A percentile compares a stretch with the other conserved stretches of the same genome.
Conservation (phyloP, 2,797 vertebrate species). For the Ptychobarbus kaznakovi region DNA sequence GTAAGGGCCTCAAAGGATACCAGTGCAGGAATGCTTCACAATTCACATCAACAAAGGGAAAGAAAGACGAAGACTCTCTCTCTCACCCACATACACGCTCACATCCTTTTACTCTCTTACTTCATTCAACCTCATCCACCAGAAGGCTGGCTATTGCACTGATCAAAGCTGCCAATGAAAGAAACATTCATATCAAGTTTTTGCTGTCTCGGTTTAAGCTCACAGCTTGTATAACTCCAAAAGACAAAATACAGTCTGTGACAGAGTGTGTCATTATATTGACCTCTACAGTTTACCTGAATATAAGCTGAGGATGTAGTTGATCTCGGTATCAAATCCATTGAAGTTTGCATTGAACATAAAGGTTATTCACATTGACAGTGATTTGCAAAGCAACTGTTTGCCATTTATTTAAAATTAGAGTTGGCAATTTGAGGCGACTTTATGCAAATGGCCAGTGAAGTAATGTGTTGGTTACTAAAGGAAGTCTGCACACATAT, state of each 20-base stretch:
- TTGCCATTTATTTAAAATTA: neutral
- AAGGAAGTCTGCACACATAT: neutral
- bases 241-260: conserved; percentile 55
- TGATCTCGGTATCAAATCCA: neutral
- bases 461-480: neutral
- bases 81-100: conserved; percentile 36
- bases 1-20: conserved; percentile 60
- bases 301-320: conserved; percentile 31
- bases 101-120: conserved; percentile 4
- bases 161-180: conserved; percentile 48
- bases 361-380: conserved; percentile 11
- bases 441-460: conserved; percentile 31
- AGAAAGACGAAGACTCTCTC: conserved; percentile 42
- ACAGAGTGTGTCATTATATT: conserved; percentile 37
- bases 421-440: neutral
- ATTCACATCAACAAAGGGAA: conserved; percentile 64
- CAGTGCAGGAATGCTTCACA: conserved; percentile 61
- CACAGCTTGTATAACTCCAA: conserved; percentile 33
- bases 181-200: conserved; percentile 36
- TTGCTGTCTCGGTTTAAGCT: conserved; percentile 42
- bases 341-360: neutral
- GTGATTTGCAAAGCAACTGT: neutral
- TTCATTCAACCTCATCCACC: conserved; percentile 55
- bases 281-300: conserved; percentile 26
- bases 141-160: conserved; percentile 63